Evolutionary conservation across 2,797 vertebrate species (phyloP), one percentile per base, ranked within the genome.

Genomic region (Aldrovandia affinis): DNA sequence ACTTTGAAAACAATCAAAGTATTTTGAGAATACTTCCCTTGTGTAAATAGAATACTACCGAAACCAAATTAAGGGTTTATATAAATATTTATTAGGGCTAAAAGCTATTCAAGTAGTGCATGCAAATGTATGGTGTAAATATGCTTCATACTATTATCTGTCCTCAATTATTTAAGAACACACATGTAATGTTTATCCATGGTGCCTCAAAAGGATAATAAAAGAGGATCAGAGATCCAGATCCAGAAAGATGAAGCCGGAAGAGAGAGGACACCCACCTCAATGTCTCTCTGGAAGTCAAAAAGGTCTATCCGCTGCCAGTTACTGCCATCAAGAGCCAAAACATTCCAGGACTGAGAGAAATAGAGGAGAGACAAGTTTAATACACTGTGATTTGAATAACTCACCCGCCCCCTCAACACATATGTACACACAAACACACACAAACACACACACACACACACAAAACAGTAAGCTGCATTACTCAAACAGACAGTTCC

Each of bases 221-320:
- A 36, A 77, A 42, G 7, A 20, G 15, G 8, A 47, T 25, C 33
- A 77, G 22, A 9, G 22, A 44, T 77, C 42, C 20, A 77, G 73
- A 77, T 8, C 0, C 2, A 70, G 65, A 39, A 39, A 39, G 65
- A 39, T 22, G 73, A 14, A 44, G 47, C 2, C 25, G 70, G 10
- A 42, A 25, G 33, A 44, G 39, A 5, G 47, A 77, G 73, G 73
- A 47, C 22, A 77, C 91, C 91, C 81, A 99, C 98, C 97, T 99
- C 98, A 59, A 99, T 99, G 89, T 99, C 98, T 92, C 97, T 97
- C 95, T 99, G 98, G 94, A 99, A 99, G 95, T 99, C 95, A 92
- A 99, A 99, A 88, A 99, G 96, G 95, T 99, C 98, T 83, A 99
- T 99, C 85, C 98, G 91, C 89, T 99, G 98, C 98, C 98, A 99